Evolutionary conservation across 2,797 vertebrate genomes (phyloP), one percentile per base, ranked within the genome.

Genomic region (Stomatorhinus walkeri): DNA sequence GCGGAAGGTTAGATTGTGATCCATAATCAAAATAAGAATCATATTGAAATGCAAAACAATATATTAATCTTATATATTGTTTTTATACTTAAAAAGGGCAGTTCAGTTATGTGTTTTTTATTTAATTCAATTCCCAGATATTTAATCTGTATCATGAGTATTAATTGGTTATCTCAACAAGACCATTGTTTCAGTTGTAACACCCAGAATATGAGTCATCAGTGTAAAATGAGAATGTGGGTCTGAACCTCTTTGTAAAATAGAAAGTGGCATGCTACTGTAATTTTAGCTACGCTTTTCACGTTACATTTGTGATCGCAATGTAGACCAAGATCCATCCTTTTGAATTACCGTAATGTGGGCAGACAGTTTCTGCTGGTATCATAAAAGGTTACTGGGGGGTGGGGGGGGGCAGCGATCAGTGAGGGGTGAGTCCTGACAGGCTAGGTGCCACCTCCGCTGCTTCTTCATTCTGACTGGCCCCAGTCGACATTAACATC

Each of bases 221-320:
- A 36, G 86, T 32, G 3, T 81, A n/a, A 49, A 43, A 87, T 32
- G 43, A 36, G 64, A 22, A 32, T 64, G 19, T 4, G 12, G 85
- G 64, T 61, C 32, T 68, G 10, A 87, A 59, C 22, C 52, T 87
- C 86, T 19, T 43, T 54, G 32, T 48, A 6, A 84, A 89, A 48
- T 6, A 81, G 68, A 83, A 87, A 19, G 54, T 14, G 76, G 16
- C 92, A 91, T 90, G 88, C 89, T 92, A 87, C 89, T 93, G 90
- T 92, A 92, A 90, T 93, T 94, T 92, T 91, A 92, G 91, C 92
- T 93, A 92, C 90, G 91, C 89, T 88, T 92, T 92, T 93, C 93
- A 94, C 91, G 92, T 93, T 92, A 94, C 91, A 92, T 93, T 93
- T 93, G 90, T 91, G 87, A 89, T 93, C 91, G 92, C 91, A 90